These are phyloP conservation scores for Macheiramphus alcinus DNA, from an alignment of 2,113 vertebrate genomes.

Conservation along the genomic window DNA sequence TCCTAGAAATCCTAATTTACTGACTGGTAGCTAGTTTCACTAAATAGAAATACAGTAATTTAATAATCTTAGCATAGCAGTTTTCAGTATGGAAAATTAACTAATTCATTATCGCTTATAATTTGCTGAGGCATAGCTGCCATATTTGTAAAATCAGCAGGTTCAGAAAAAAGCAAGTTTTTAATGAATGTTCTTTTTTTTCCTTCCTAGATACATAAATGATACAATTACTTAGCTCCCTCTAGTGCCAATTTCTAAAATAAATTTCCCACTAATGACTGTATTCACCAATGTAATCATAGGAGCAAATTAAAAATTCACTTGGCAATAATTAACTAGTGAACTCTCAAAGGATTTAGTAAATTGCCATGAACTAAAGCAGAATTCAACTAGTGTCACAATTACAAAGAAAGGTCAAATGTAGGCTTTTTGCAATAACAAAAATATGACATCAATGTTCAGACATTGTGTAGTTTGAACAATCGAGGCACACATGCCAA, in stretches of 20 bases:
- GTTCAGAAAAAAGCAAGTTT: conserved; percentile 75
- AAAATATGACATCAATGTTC: background rate
- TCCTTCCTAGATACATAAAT: conserved; percentile 64
- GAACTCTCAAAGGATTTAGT: conserved; percentile 58
- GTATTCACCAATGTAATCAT: conserved; percentile 64
- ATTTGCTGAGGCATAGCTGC: conserved; percentile 85
- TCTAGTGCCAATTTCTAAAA: conserved; percentile 86
- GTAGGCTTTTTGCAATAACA: background rate
- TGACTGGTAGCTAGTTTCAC: conserved; percentile 69
- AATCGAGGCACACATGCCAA: background rate
- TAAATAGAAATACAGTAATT: conserved; percentile 79
- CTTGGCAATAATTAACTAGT: conserved; percentile 75
- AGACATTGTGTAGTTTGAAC: background rate
- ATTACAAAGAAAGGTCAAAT: conserved; percentile 57
- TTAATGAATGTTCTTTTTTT: conserved; percentile 71
- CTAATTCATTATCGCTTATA: conserved; percentile 86
- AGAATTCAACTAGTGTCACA: conserved; percentile 35
- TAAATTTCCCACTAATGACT: conserved; percentile 64
- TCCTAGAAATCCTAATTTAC: conserved; percentile 78
- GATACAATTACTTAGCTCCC: conserved; percentile 91
- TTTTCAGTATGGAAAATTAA: conserved; percentile 84
- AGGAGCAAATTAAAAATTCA: conserved; percentile 78
- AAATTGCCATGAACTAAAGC: conserved; percentile 55
- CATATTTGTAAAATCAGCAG: conserved; percentile 87
- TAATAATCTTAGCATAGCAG: conserved; percentile 82